Base-by-base conservation (phyloP, 2,888 invertebrate species). In the Apotomis capreana region DNA sequence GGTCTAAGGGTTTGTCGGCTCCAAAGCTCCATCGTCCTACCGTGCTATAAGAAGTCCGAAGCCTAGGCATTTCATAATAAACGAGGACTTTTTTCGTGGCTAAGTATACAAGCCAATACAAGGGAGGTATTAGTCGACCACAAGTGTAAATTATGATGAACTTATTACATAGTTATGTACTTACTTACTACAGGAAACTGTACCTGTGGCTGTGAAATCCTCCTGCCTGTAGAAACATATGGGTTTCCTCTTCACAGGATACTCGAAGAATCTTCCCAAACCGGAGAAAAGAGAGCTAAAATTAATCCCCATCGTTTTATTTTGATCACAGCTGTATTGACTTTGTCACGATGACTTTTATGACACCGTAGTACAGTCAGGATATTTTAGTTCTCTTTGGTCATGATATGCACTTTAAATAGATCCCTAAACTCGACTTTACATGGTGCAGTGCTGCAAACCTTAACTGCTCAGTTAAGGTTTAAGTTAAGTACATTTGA, bases 201-300 rank as follows among this genome's bases (percentile, higher is more conserved):
- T 81, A 92, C 94, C 94, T 68, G 94, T 94, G 1, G 94, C 94
- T 13, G 94, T 92, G 59, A 94, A 94, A 78, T 94, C 94, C 77
- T 94, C 94, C 77, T 94, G 94, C 37, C 94, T 85, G 74, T 94
- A 94, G 75, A 94, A 94, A 78, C 94, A 94, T 70, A 94, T 94
- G 0, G 94, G 94, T 86, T 94, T 94, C 74, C 94, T 88, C 79
- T 94, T 94, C 51, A 94, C 94, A 0, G 94, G 94, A 78, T 94
- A 94, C 78, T 94, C 94, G 76, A 94, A 94, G 79, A 93, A 92
- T 73, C 91, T 87, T 37, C 91, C 89, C 36, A 94, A 78, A 26
- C 93, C 86, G 15, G 90, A 90, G 64, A 94, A 86, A 13, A 94
- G 79, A 15, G 85, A 78, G 77, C 91, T 92, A 3, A 94, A 76